These are phyloP conservation scores for Sanderia malayensis DNA, from an alignment of 30 jellyfish, hydroid and myxozoan species.

Conservation along the genomic window DNA sequence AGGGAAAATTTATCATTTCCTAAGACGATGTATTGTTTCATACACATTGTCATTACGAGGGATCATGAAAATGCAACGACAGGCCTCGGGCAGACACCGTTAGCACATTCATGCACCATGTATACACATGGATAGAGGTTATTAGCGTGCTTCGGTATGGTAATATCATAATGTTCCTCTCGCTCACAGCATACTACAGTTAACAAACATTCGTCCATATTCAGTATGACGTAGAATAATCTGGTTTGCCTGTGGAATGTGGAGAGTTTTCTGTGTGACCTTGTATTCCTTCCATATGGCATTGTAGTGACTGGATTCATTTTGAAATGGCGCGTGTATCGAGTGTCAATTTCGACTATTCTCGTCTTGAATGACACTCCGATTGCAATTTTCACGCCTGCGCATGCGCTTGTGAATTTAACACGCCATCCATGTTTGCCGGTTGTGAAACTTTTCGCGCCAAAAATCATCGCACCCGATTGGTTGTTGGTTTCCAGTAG, in stretches of 20 bases:
- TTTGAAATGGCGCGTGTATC: constrained; percentile 41
- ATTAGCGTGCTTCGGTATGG: constrained; percentile 12
- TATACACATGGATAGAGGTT: constrained; percentile 47
- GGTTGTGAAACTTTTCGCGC: constrained; percentile 35
- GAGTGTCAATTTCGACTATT: constrained; percentile 41
- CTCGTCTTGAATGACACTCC: constrained; percentile 68
- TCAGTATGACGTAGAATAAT: constrained; percentile 44
- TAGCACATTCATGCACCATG: constrained; percentile 59
- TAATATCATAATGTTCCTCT: constrained; percentile 34
- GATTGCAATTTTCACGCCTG: constrained; percentile 45
- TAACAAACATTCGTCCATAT: constrained; percentile 39
- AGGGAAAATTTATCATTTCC: no score
- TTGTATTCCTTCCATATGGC: constrained; percentile 9
- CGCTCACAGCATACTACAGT: constrained; percentile 54
- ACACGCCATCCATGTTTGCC: constrained; percentile 69
- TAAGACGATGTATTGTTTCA: no score
- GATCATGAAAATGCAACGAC: constrained; percentile 49
- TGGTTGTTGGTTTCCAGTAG: constrained; percentile 62
- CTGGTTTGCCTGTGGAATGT: constrained; percentile 62
- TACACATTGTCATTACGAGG: no score
- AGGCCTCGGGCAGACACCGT: constrained; percentile 60
- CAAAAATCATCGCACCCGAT: constrained; percentile 53
- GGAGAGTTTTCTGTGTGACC: constrained; percentile 46
- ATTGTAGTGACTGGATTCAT: constrained; percentile 9
- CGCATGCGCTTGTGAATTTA: constrained; percentile 61